Evolutionary conservation across 35 echinoderm and acorn worm species (phyloP).

Genomic region (Ophiothrix spiculata): DNA sequence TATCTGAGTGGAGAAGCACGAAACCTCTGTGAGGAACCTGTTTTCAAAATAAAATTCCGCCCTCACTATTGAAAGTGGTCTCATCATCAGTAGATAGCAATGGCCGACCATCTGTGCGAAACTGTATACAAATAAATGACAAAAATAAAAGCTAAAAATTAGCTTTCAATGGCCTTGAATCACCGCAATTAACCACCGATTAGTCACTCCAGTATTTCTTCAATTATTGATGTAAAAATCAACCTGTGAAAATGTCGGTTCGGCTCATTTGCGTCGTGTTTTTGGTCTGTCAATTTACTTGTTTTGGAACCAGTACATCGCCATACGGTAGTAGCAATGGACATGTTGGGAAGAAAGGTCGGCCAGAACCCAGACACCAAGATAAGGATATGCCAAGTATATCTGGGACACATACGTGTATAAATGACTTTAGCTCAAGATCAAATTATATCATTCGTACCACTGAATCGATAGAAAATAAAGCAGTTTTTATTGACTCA

Average conservation of each 20-base stretch:
- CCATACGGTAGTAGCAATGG: neutral
- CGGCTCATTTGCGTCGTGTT: neutral
- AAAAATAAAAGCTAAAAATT: neutral
- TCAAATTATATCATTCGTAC: neutral
- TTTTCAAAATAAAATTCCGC: neutral
- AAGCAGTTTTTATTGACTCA: neutral
- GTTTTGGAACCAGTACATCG: neutral
- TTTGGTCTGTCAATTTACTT: neutral
- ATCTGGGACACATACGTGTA: neutral
- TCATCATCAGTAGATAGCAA: conserved; percentile 7
- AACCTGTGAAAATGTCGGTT: neutral
- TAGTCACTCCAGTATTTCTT: no score
- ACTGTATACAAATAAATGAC: neutral
- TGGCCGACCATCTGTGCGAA: neutral
- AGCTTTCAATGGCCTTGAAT: no score
- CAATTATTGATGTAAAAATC: no score
- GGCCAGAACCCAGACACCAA: neutral
- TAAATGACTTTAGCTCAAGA: neutral
- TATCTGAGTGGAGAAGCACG: no score
- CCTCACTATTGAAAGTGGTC: neutral
- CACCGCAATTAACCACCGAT: no score
- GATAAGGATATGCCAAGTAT: neutral
- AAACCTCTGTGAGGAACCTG: no score
- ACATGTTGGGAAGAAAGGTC: neutral
- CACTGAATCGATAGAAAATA: neutral